phyloP scores from a whole-genome alignment of 2,888 invertebrate genomes.

The Cactoblastis cactorum region DNA sequence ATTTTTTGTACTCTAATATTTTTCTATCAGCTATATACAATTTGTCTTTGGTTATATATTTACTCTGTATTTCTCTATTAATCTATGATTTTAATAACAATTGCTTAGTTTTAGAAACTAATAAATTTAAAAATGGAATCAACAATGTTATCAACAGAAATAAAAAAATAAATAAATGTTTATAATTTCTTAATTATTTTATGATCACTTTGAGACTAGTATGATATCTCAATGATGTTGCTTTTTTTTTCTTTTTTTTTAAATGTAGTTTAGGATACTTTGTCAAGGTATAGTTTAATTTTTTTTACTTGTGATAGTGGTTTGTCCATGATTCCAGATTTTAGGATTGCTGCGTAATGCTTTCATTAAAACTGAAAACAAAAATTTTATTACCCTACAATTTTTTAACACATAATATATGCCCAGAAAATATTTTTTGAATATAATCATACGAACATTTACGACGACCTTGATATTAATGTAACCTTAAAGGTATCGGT shows the following conservation, averaged over 20 bases:
- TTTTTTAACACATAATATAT: no score
- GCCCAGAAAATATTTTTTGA: no score
- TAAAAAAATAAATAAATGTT: conserved; percentile 34
- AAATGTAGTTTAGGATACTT: conserved; percentile 35
- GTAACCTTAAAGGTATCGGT: conserved; percentile 3
- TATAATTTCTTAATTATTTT: conserved; percentile 20
- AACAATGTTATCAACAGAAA: conserved; percentile 23
- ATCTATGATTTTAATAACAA: conserved; percentile 5
- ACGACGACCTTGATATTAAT: neutral
- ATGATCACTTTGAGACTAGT: conserved; percentile 35
- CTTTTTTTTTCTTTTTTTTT: conserved; percentile 24
- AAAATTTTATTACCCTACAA: neutral
- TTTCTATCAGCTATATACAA: conserved; percentile 13
- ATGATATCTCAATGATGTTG: conserved; percentile 30
- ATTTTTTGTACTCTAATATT: conserved; percentile 17
- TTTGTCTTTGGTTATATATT: conserved; percentile 8
- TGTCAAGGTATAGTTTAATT: conserved; percentile 36
- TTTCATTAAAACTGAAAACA: conserved; percentile 5
- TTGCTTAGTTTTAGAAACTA: conserved; percentile 8
- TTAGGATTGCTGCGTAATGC: conserved; percentile 7
- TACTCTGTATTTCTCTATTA: conserved; percentile 1
- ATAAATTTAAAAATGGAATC: conserved; percentile 12
- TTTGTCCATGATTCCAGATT: conserved; percentile 52
- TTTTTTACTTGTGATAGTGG: conserved; percentile 32
- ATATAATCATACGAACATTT: neutral